phyloP scores from a whole-genome alignment of 2,888 invertebrate species.

The Calameuta pallipes region DNA sequence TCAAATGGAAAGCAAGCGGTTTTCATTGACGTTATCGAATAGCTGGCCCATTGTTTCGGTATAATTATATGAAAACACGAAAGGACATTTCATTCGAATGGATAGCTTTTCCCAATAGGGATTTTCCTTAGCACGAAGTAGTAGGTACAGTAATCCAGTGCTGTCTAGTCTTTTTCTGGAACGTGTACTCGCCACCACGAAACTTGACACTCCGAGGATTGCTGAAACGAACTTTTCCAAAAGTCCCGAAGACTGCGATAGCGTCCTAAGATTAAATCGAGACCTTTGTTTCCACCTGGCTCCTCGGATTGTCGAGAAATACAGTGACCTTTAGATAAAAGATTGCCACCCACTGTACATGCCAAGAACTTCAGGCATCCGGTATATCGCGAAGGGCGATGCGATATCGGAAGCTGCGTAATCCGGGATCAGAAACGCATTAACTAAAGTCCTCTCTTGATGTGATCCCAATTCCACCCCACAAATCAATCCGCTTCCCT shows the following conservation, averaged over 20 bases:
- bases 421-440: slow-evolving; percentile 26
- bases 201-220: neutral
- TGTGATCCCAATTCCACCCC: slow-evolving; percentile 25
- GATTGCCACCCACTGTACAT: neutral
- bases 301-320: neutral
- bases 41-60: neutral
- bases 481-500: slow-evolving; percentile 35
- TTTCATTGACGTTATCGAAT: neutral
- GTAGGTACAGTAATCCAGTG: neutral
- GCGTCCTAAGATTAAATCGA: neutral
- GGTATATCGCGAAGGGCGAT: slow-evolving; percentile 19
- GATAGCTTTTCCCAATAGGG: neutral
- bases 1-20: neutral
- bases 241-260: neutral
- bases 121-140: neutral
- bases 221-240: neutral
- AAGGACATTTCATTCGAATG: neutral
- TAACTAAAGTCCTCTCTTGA: slow-evolving; percentile 25
- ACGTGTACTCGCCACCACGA: neutral
- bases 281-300: neutral
- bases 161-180: neutral
- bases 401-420: slow-evolving; percentile 22
- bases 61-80: neutral
- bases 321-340: slow-evolving; percentile 1
- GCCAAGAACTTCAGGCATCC: slow-evolving; percentile 11